These are phyloP conservation scores for Embidobia sp. DNA, from an alignment of 2,888 invertebrate genomes.

Conservation along the genomic window DNA sequence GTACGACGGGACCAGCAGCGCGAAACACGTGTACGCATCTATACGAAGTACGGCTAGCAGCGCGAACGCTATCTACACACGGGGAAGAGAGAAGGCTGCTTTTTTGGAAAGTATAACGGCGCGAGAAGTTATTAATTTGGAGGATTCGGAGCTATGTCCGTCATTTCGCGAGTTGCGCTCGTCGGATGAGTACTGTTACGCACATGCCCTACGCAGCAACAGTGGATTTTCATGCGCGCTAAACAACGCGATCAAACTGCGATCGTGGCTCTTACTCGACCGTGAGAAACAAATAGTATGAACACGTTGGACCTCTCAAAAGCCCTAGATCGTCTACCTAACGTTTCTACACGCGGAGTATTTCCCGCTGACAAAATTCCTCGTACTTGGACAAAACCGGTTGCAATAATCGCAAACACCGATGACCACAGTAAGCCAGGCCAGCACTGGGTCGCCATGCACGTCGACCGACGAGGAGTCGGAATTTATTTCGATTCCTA, in stretches of 20 bases:
- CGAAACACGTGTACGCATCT: background rate
- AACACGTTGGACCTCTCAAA: background rate
- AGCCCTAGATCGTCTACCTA: background rate
- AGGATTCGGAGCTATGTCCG: background rate
- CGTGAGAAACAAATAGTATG: too few species aligned
- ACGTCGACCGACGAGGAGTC: background rate
- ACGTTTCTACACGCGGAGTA: background rate
- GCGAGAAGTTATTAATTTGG: background rate
- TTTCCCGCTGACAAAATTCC: background rate
- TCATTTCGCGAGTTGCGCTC: background rate
- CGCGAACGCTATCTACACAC: background rate
- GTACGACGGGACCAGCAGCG: background rate
- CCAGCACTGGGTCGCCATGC: background rate
- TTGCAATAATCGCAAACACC: background rate
- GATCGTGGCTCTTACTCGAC: too few species aligned
- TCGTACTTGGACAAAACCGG: background rate
- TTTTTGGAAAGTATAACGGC: background rate
- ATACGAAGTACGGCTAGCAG: background rate
- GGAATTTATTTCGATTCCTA: constrained; percentile 1
- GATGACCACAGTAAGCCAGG: background rate
- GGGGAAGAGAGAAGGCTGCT: background rate
- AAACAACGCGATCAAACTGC: too few species aligned
- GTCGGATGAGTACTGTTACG: background rate
- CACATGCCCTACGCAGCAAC: too few species aligned
- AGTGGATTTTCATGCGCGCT: too few species aligned